A percentile compares a stretch with the other conserved stretches of the same genome.
Evolutionary conservation across 2,797 vertebrate genomes (phyloP).

Genomic region (Protonibea diacanthus): DNA sequence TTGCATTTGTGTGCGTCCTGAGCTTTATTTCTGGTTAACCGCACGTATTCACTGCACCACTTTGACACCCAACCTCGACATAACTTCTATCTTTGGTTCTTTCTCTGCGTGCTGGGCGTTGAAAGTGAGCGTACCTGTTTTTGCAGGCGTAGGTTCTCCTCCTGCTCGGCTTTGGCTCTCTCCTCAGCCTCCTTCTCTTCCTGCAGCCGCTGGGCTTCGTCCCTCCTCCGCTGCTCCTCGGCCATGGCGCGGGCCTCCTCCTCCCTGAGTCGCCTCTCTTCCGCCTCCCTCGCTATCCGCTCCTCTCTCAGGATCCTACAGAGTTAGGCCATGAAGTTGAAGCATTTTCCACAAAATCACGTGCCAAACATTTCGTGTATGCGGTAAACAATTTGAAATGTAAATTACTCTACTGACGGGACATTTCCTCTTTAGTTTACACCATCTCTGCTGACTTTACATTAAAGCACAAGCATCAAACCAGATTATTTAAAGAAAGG

Average conservation of each 20-base stretch:
- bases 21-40: conserved; percentile 19
- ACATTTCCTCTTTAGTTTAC: conserved; percentile 25
- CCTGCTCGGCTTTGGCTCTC: conserved; percentile 87
- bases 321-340: not conserved
- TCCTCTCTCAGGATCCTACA: conserved; percentile 88
- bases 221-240: conserved; percentile 83
- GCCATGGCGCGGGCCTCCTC: conserved; percentile 87
- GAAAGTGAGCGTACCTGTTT: conserved; percentile 88
- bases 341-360: not conserved
- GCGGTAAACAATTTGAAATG: not conserved
- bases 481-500: conserved; percentile 28
- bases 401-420: not conserved
- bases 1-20: not conserved
- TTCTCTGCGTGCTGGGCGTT: not conserved
- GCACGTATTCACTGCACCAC: not conserved
- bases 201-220: conserved; percentile 85
- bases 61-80: not conserved
- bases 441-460: conserved; percentile 3
- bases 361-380: not conserved
- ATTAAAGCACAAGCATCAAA: conserved; percentile 13
- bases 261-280: conserved; percentile 87
- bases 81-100: not conserved
- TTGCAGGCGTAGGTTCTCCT: conserved; percentile 92
- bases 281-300: conserved; percentile 84
- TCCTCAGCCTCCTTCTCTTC: conserved; percentile 91